Base-by-base conservation (phyloP, 1,140 invertebrate genomes). In the Brachionus angularis region DNA sequence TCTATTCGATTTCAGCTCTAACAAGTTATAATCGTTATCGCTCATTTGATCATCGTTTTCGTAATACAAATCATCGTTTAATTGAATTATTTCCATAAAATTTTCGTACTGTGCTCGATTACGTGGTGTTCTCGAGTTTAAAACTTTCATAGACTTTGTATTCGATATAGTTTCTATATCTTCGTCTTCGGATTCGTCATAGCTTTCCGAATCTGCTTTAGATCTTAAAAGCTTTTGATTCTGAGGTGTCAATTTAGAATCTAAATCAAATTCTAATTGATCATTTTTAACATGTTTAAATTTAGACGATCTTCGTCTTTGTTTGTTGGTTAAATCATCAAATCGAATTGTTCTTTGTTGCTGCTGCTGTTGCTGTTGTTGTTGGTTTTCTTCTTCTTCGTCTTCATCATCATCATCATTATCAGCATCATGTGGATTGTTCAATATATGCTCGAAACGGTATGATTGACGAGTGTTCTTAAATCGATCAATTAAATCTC, bases 1-100 rank as follows among this genome's bases (percentile, higher is more conserved):
- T n/a, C n/a, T n/a, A n/a, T n/a, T n/a, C n/a, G n/a, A n/a, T n/a
- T n/a, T n/a, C n/a, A n/a, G n/a, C n/a, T n/a, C n/a, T n/a, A n/a
- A n/a, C n/a, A n/a, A n/a, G n/a, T n/a, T n/a, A n/a, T n/a, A n/a
- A n/a, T n/a, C n/a, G n/a, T n/a, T n/a, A n/a, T n/a, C n/a, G n/a
- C n/a, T n/a, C n/a, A n/a, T n/a, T 23, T 58, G 33, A 58, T 34
- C 25, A 36, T 58, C 53, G 10, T 58, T 58, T 39, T 58, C 53
- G n/a, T n/a, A n/a, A 27, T 58, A 58, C 53, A 58, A 5, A 23
- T 31, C 21, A 12, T 58, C 53, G 33, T 58, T 34, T 1, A 58
- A n/a, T 23, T 58, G 53, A n/a, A 58, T 58, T 14, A 58, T 58
- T 18, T 58, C 53, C 53, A 58, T 58, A 14, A 58, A 58, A 14